Conservation (phyloP, 2,888 invertebrate species). For the Cinara cedri region DNA sequence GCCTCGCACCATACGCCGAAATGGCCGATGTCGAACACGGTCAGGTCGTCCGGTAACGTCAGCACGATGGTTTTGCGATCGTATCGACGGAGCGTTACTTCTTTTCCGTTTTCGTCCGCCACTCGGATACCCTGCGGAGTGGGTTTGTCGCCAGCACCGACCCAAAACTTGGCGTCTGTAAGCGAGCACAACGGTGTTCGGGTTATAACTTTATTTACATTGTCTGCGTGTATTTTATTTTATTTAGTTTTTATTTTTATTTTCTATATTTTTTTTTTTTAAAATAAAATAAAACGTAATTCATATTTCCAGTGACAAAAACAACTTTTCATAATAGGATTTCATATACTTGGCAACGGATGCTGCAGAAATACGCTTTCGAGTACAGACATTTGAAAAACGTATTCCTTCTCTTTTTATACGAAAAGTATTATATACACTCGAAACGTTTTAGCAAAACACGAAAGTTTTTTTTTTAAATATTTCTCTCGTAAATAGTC, state of each 20-base stretch:
- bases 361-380: not conserved
- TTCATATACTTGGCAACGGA: slow-evolving; percentile 6
- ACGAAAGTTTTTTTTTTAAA: slow-evolving; percentile 28
- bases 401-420: not conserved
- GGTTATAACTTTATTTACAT: too few relatives aligned
- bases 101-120: slow-evolving; percentile 90
- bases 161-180: slow-evolving; percentile 92
- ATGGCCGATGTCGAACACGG: slow-evolving; percentile 90
- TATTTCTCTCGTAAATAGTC: not conserved
- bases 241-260: not conserved
- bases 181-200: slow-evolving; percentile 59
- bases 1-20: slow-evolving; percentile 94
- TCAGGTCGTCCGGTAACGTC: slow-evolving; percentile 85
- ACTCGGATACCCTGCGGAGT: slow-evolving; percentile 83
- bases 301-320: not conserved
- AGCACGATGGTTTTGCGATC: slow-evolving; percentile 87
- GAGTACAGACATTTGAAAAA: slow-evolving; percentile 27
- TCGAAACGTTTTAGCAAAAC: slow-evolving; percentile 7
- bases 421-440: not conserved
- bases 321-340: slow-evolving; percentile 31
- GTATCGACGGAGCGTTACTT: slow-evolving; percentile 78
- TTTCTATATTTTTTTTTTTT: not conserved
- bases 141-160: slow-evolving; percentile 81
- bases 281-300: not conserved
- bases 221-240: slow-evolving; percentile 8